Evolutionary conservation across 2,113 vertebrate species (phyloP), one percentile per base, ranked within the genome.

Genomic region (Cheirogaleus medius): DNA sequence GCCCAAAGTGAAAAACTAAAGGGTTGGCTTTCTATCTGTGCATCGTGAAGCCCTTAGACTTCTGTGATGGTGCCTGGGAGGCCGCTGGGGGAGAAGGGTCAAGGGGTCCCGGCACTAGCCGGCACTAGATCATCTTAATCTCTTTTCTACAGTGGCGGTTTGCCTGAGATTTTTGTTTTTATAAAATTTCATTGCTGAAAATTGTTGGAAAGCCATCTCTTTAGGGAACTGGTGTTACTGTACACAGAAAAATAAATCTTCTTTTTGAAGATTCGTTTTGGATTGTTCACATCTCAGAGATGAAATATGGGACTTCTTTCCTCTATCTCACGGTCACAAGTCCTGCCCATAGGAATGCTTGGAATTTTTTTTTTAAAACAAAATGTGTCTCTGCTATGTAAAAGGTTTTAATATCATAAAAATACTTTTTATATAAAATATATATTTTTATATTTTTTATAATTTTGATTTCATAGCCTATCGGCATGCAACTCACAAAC

Each of bases 241-340:
- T 90, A 9, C 18, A 81, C 44, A 81, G 83, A 56, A 95, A 84
- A 81, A 78, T 47, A 93, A 93, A 85, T 85, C 49, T 92, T 84
- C 37, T 94, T 91, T 97, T 54, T 80, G 76, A 95, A 78, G 64
- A 54, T 37, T 91, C 44, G 14, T 63, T 94, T 94, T 69, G 92
- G 34, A 92, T 88, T 89, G 39, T 63, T 90, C 60, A 25, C 17
- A 14, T 87, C 76, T 92, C 60, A 54, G 85, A 86, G 71, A 68
- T 82, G 39, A 90, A 85, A 85, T 94, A 58, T 58, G 29, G 47
- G 34, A 56, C 34, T 95, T 68, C 44, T 44, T 90, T 87, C 81
- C 52, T 96, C 21, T 54, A 2, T 89, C 32, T 54, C 37, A 58
- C 49, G 56, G 71, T 95, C 66, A 81, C 44, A 96, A 85, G 27